These are phyloP conservation scores for Blastomussa wellsi DNA, from an alignment of 92 coral and sea anemone genomes.

Conservation along the genomic window DNA sequence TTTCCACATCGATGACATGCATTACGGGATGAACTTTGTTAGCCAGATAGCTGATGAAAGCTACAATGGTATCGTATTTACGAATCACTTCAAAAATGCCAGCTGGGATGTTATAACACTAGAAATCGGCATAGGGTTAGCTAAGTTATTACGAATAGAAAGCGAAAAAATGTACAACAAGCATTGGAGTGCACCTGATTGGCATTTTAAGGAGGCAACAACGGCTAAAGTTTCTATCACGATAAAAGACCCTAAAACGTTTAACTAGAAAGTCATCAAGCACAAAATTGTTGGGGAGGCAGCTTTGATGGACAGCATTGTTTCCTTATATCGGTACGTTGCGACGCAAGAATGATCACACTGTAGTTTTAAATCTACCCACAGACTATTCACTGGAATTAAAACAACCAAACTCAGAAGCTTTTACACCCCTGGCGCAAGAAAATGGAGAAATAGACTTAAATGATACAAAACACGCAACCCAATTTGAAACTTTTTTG, in stretches of 20 bases:
- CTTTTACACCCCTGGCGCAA: constrained; percentile 12
- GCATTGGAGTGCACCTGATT: background rate
- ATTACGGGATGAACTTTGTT: background rate
- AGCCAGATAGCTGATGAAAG: background rate
- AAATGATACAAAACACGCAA: background rate
- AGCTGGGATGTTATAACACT: background rate
- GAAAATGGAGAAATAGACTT: background rate
- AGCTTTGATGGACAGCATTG: background rate
- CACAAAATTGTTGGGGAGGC: background rate
- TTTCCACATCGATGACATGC: background rate
- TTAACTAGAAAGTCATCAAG: background rate
- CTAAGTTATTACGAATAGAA: background rate
- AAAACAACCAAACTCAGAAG: constrained; percentile 1
- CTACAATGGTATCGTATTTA: background rate
- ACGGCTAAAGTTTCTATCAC: background rate
- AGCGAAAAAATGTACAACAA: background rate
- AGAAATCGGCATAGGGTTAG: background rate
- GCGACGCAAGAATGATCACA: background rate
- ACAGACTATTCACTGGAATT: background rate
- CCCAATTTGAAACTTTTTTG: background rate
- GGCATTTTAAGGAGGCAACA: background rate
- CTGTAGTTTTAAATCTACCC: background rate
- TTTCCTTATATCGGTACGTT: background rate
- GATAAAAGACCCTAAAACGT: background rate
- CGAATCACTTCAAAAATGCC: background rate